Evolutionary conservation across 2,113 vertebrate genomes (phyloP).

Genomic region (Shinisaurus crocodilurus): DNA sequence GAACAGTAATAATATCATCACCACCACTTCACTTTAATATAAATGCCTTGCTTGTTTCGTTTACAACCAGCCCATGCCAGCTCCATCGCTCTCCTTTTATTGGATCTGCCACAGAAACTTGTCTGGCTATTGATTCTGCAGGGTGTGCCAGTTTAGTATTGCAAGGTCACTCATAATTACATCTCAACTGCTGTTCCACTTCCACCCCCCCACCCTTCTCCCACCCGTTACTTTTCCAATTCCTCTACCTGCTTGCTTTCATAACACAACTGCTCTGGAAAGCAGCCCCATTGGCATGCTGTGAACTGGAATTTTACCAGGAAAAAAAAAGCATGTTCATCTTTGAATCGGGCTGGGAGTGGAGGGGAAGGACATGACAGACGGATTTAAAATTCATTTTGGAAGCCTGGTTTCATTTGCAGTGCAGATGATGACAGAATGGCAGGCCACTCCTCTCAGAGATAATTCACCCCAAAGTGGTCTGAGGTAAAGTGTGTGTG

Average conservation of each 20-base stretch:
- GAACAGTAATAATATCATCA: background rate
- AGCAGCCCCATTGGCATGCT: slow-evolving; percentile 10
- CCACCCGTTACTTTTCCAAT: background rate
- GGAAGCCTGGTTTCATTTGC: background rate
- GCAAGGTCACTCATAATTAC: slow-evolving; percentile 69
- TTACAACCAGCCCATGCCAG: slow-evolving; percentile 4
- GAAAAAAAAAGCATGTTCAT: slow-evolving; percentile 32
- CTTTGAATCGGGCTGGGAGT: slow-evolving; percentile 1
- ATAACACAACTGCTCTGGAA: slow-evolving; percentile 26
- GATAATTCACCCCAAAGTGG: background rate
- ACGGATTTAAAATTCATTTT: slow-evolving; percentile 7
- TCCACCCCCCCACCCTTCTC: background rate
- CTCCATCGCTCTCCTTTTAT: slow-evolving; percentile 42
- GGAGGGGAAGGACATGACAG: background rate
- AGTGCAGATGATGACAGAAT: background rate
- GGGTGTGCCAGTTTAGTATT: slow-evolving; percentile 44
- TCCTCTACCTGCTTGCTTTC: slow-evolving; percentile 18
- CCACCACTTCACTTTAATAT: slow-evolving; percentile 42
- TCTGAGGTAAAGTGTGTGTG: slow-evolving; percentile 15
- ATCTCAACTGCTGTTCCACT: slow-evolving; percentile 37
- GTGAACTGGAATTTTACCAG: slow-evolving; percentile 47
- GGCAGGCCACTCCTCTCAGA: background rate
- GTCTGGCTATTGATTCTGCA: slow-evolving; percentile 63
- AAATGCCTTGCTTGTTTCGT: slow-evolving; percentile 29
- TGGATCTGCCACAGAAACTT: slow-evolving; percentile 53